Percentiles rank a stretch among this genome's conserved stretches.
Evolutionary conservation across 2,888 invertebrate species (phyloP).

Genomic region (Perdita meconis): DNA sequence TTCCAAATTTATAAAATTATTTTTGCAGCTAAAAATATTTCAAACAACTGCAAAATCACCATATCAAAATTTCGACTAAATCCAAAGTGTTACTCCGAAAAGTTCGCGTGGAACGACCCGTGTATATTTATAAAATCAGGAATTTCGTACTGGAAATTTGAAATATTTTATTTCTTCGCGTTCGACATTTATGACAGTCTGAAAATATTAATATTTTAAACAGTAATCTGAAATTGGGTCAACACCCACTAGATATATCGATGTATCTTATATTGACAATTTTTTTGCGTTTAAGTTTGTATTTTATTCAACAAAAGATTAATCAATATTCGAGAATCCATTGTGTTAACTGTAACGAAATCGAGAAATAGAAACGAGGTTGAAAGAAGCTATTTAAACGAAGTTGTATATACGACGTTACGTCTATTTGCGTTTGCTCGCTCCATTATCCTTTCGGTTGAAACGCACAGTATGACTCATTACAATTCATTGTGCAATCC

Average conservation of each 20-base stretch:
- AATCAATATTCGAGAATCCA: not conserved
- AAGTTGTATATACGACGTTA: not conserved
- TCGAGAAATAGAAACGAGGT: not conserved
- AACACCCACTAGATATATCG: not conserved
- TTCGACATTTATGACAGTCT: not conserved
- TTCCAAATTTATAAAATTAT: too few species aligned
- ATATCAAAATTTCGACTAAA: too few species aligned
- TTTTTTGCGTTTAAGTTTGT: not conserved
- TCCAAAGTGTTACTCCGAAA: too few species aligned
- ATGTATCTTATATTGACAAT: not conserved
- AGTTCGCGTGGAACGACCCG: too few species aligned
- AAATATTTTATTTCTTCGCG: not conserved
- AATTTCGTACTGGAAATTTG: too few species aligned
- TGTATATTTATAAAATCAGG: too few species aligned
- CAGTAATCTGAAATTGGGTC: conserved; percentile 29
- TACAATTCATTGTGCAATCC: not conserved
- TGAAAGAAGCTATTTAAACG: not conserved
- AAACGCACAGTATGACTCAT: conserved; percentile 4
- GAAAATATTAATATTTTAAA: not conserved
- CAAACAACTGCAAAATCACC: too few species aligned
- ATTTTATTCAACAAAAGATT: not conserved
- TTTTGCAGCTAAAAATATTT: too few species aligned
- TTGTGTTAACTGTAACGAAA: not conserved
- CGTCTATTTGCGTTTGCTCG: not conserved
- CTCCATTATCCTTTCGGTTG: not conserved